These are phyloP conservation scores for Gymnoscelis rufifasciata DNA, from an alignment of 2,888 invertebrate genomes.

Conservation along the genomic window DNA sequence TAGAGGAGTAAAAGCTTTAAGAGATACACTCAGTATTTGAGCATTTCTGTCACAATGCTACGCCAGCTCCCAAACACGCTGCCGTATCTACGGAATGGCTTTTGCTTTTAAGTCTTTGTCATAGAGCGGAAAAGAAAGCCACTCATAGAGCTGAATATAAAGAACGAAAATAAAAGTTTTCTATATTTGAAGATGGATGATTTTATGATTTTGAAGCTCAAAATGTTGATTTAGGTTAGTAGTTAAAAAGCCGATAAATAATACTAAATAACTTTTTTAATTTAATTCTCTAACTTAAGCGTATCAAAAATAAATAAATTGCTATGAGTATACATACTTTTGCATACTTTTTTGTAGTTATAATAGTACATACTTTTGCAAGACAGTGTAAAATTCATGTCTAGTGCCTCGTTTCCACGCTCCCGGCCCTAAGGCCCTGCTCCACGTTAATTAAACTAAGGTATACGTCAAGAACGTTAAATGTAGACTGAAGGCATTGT, in stretches of 20 bases:
- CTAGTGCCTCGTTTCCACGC: neutral
- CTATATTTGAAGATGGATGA: neutral
- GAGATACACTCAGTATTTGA: slow-evolving; percentile 3
- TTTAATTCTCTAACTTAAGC: no score
- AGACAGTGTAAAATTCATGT: no score
- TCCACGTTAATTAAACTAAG: slow-evolving; percentile 75
- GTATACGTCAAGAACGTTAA: slow-evolving; percentile 72
- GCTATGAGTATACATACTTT: no score
- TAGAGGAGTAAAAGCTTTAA: slow-evolving; percentile 8
- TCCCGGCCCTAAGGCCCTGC: slow-evolving; percentile 21
- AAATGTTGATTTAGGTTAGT: no score
- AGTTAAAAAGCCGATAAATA: no score
- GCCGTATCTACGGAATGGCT: slow-evolving; percentile 11
- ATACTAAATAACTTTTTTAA: no score
- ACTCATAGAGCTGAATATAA: neutral
- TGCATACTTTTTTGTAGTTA: no score
- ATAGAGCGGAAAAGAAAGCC: neutral
- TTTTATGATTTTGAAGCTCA: no score
- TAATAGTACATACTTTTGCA: no score
- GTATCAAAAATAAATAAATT: no score
- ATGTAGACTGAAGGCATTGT: slow-evolving; percentile 72
- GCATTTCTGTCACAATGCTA: slow-evolving; percentile 7
- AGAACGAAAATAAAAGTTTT: neutral
- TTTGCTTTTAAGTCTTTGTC: slow-evolving; percentile 10
- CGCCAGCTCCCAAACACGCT: slow-evolving; percentile 8